Percentiles rank a stretch among this genome's conserved stretches.
Conservation (phyloP, 2,797 vertebrate genomes). For the Cossypha niveicapilla region DNA sequence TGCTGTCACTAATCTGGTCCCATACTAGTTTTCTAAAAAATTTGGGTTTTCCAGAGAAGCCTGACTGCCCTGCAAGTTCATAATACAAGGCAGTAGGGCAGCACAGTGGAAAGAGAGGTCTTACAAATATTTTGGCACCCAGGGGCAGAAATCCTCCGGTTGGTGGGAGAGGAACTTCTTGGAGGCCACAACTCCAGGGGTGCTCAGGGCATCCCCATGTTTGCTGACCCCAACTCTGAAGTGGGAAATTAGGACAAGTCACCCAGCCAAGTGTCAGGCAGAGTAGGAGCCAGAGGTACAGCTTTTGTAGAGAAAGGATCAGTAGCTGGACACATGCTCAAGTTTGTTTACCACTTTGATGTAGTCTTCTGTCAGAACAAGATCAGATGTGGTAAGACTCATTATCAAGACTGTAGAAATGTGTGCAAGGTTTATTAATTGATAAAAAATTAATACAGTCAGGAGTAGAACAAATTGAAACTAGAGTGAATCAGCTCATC, state of each 20-base stretch:
- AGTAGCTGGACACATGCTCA: not conserved
- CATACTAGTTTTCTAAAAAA: not conserved
- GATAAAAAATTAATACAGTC: not conserved
- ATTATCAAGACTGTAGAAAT: not conserved
- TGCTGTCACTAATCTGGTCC: not conserved
- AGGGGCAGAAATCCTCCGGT: not conserved
- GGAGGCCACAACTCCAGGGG: not conserved
- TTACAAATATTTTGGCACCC: not conserved
- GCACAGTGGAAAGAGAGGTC: fast-evolving
- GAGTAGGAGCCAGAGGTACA: not conserved
- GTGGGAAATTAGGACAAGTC: not conserved
- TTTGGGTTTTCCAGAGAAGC: not conserved
- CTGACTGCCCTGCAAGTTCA: not conserved
- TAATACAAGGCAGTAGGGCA: not conserved
- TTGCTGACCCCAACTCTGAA: not conserved
- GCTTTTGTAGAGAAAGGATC: not conserved
- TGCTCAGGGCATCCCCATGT: not conserved
- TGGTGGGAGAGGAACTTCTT: not conserved
- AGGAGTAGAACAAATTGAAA: not conserved
- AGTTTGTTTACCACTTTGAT: not conserved
- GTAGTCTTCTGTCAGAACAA: not conserved
- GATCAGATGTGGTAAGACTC: not conserved
- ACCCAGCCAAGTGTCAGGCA: not conserved
- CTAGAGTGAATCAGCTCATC: not conserved
- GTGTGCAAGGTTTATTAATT: not conserved